Percentiles rank a stretch among this genome's conserved stretches.
Evolutionary conservation across 2,888 invertebrate genomes (phyloP).

Genomic region (Electrophaes corylata): DNA sequence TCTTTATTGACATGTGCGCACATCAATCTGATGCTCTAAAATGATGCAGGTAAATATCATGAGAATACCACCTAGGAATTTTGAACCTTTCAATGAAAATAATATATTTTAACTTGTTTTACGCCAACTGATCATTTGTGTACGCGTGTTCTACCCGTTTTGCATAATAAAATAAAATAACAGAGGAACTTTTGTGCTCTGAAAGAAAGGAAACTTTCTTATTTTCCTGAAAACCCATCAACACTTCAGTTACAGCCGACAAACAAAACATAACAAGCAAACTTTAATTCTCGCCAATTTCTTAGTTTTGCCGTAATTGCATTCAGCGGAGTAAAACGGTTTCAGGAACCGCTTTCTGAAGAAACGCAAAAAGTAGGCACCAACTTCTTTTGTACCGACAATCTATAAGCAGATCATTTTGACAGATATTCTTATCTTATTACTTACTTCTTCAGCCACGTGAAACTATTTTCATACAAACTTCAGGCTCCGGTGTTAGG

Average conservation of each 20-base stretch:
- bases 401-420: background rate
- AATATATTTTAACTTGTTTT: too few species aligned
- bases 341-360: slow-evolving; percentile 23
- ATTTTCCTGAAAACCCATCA: slow-evolving; percentile 5
- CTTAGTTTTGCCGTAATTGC: slow-evolving; percentile 37
- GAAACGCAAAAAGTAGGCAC: slow-evolving; percentile 12
- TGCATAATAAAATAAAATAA: background rate
- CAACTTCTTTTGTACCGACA: background rate
- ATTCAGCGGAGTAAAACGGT: slow-evolving; percentile 33
- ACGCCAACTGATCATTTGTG: too few species aligned
- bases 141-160: background rate
- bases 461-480: too few species aligned
- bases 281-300: slow-evolving; percentile 30
- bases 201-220: background rate
- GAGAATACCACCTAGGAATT: too few species aligned
- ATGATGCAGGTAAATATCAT: too few species aligned
- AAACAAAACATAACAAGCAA: slow-evolving; percentile 28
- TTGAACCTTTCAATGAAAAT: too few species aligned
- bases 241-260: slow-evolving; percentile 17
- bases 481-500: too few species aligned
- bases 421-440: background rate
- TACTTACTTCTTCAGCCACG: too few species aligned
- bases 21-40: too few species aligned
- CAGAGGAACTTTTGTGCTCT: background rate
- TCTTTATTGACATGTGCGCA: too few species aligned